Evolutionary conservation across 2,888 invertebrate genomes (phyloP).

Genomic region (Platycheirus albimanus): DNA sequence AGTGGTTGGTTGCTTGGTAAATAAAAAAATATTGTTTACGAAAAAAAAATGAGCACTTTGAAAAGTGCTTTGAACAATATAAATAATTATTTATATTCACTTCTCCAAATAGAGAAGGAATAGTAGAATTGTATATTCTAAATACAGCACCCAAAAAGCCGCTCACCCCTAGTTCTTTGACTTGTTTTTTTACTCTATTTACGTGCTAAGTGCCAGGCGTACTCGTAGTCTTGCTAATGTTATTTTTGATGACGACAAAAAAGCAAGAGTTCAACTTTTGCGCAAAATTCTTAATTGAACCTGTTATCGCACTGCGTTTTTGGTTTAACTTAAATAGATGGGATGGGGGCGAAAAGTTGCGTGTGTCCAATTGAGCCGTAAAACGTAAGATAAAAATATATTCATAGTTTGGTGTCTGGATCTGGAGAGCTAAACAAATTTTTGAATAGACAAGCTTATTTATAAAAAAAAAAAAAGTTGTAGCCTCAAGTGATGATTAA

Average conservation of each 20-base stretch:
- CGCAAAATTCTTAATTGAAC: conserved; percentile 23
- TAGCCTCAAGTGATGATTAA: conserved; percentile 23
- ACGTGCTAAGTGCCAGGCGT: background rate
- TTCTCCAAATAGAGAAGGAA: conserved; percentile 9
- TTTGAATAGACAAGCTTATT: background rate
- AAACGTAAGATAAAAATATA: too few species aligned
- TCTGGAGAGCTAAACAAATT: background rate
- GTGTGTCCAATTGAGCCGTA: background rate
- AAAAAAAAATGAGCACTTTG: conserved; percentile 23
- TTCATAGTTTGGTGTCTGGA: background rate
- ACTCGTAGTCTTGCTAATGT: background rate
- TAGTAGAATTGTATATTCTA: conserved; percentile 30
- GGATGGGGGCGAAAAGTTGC: background rate
- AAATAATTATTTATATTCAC: background rate
- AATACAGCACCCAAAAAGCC: conserved; percentile 3
- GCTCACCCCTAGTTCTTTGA: conserved; percentile 35
- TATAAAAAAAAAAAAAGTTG: too few species aligned
- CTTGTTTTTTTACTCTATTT: conserved; percentile 33
- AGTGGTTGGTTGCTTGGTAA: too few species aligned
- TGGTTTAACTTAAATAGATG: background rate
- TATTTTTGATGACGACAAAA: conserved; percentile 3
- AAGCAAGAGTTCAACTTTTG: background rate
- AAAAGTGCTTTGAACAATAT: conserved; percentile 29
- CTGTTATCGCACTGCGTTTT: conserved; percentile 20
- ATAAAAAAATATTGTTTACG: conserved; percentile 52